Percentiles rank a stretch among this genome's conserved stretches.
phyloP scores from a whole-genome alignment of 2,113 vertebrate genomes.

The Tinamus guttatus region DNA sequence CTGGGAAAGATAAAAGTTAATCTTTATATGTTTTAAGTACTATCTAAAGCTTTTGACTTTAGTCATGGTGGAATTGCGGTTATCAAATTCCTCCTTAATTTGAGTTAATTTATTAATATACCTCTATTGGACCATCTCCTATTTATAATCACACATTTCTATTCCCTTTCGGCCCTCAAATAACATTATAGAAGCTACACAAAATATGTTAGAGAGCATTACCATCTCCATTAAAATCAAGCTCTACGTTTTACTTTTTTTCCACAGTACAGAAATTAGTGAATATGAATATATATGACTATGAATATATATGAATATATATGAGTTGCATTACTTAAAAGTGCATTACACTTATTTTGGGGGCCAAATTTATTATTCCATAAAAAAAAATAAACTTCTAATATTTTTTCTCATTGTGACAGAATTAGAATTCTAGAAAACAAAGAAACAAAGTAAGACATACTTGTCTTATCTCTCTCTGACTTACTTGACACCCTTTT shows the following conservation, averaged over 20 bases:
- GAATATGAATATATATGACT: background rate
- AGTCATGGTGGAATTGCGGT: background rate
- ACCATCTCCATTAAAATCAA: background rate
- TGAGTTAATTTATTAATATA: background rate
- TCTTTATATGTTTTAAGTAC: background rate
- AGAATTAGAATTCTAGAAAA: background rate
- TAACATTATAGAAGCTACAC: background rate
- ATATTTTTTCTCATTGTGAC: background rate
- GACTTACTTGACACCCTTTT: background rate
- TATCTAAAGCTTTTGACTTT: background rate
- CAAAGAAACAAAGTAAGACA: background rate
- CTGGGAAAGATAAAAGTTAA: background rate
- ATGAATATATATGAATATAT: background rate
- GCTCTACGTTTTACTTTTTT: background rate
- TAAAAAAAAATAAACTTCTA: background rate
- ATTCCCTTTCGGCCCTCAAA: background rate
- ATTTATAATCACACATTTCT: background rate
- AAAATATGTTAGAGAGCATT: background rate
- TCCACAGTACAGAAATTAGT: background rate
- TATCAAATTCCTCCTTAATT: background rate
- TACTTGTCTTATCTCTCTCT: background rate
- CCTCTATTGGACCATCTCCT: background rate
- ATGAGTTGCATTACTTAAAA: background rate
- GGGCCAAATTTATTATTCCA: background rate
- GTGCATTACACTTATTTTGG: background rate